Evolutionary conservation across 2,797 vertebrate species (phyloP), one percentile per base, ranked within the genome.

Genomic region (Columba guinea): DNA sequence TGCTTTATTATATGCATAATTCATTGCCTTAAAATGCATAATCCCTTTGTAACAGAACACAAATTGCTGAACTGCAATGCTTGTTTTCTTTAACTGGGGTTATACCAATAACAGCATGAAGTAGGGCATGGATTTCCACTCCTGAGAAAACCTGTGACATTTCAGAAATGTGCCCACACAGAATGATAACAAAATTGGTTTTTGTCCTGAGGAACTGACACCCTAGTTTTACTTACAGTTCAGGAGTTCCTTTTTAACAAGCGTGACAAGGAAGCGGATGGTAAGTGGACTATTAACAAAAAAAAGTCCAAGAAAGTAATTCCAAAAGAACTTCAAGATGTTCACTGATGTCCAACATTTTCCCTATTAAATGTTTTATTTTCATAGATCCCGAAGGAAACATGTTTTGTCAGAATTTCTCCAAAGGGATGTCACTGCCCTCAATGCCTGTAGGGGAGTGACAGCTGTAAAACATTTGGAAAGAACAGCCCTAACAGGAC

Each of bases 401-500:
- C 6, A 15, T 2, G 19, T 4, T 18, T 48, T 51, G 12, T 19
- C 67, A 24, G 30, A 73, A 34, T 81, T 77, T 59, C 13, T 81
- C 56, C 60, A 63, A 28, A 46, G 49, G n/a, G 7, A 8, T 73
- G 46, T 46, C 37, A 30, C 32, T 53, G 23, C 23, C 65, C 26
- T 15, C 28, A 49, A 39, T 5, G 12, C 13, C 39, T 71, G 8
- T 27, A 73, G 16, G 0, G 0, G 11, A 56, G 10, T 3, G 7
- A 74, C 19, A 37, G 16, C 12, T 68, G 8, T 56, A 69, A 62
- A 80, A 77, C 1, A 0, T 23, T 5, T 27, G 44, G 34, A 51
- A 85, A 68, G 17, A 77, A 35, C 18, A 68, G 12, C 7, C 19
- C 35, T 52, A 19, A 11, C 14, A 83, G 39, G 39, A 27, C 0